These are phyloP conservation scores for Brachylomia viminalis DNA, from an alignment of 2,888 invertebrate species.

Conservation along the genomic window DNA sequence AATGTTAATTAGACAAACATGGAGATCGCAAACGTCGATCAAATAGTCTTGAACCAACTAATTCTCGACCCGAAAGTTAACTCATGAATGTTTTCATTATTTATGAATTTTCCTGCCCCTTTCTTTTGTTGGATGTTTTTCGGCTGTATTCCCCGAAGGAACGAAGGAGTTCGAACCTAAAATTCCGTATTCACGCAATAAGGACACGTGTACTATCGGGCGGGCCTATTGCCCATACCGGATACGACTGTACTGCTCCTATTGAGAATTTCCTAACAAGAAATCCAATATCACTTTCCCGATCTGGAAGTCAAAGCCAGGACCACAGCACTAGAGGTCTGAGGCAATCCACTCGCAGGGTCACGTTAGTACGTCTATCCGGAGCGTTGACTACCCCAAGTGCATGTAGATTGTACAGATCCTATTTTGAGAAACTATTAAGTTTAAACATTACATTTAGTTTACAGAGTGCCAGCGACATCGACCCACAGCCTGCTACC, in stretches of 20 bases:
- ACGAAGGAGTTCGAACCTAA: not conserved
- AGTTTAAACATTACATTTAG: not conserved
- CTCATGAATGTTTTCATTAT: conserved; percentile 22
- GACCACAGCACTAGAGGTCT: not conserved
- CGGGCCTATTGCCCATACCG: conserved; percentile 3
- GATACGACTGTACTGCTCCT: not conserved
- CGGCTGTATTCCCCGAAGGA: not conserved
- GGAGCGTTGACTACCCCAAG: not conserved
- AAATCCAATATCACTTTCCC: conserved; percentile 3
- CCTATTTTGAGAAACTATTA: not conserved
- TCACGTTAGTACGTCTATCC: too few relatives aligned
- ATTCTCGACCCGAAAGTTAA: conserved; percentile 1
- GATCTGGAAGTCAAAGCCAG: not conserved
- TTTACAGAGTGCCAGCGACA: too few relatives aligned
- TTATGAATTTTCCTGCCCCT: not conserved
- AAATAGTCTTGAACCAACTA: conserved; percentile 9
- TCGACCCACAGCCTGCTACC: too few relatives aligned
- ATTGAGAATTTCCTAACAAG: conserved; percentile 14
- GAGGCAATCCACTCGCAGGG: not conserved
- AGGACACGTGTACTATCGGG: not conserved
- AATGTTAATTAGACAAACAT: conserved; percentile 19
- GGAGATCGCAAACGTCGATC: not conserved
- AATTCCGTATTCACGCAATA: conserved; percentile 3
- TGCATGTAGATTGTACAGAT: not conserved
- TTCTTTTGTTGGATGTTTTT: conserved; percentile 2